Evolutionary conservation across 2,888 invertebrate species (phyloP), one percentile per base, ranked within the genome.

Genomic region (Blastobasis adustella): DNA sequence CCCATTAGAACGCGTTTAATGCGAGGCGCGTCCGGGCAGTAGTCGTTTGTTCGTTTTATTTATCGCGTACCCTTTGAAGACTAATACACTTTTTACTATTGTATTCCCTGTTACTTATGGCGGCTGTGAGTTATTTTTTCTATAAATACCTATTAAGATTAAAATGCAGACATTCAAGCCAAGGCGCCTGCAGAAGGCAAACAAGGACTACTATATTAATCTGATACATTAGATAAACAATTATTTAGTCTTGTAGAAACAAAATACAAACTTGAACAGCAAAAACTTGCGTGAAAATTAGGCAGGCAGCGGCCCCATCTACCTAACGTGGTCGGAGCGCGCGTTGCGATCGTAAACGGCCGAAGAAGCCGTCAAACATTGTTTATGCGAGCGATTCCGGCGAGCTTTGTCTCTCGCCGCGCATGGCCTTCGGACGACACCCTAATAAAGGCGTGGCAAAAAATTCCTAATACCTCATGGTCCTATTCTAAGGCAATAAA

Each of bases 361-460:
- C 79, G 79, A 84, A 84, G 81, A 79, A 76, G 76, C 85, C 84
- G 85, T 82, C 84, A 79, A 75, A 79, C 65, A 66, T 82, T 83
- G 83, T 88, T 86, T 87, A 86, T 86, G 84, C 69, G 73, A 77
- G 71, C 69, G 67, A 83, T 82, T 80, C 82, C 81, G 81, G 79
- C 75, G 60, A 63, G 79, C 85, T 87, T 88, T 87, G 82, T 83
- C 79, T 84, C 77, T 77, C 62, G 78, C 86, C 84, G 84, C 83
- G 59, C 42, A 23, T 71, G 75, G 79, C 81, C 80, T 84, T 84
- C 82, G 75, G 75, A 83, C 81, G 86, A 86, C 87, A 87, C 86
- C 88, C 85, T 82, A 82, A 87, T 87, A 88, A 85, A 84, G 82
- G 80, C 80, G 82, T 84, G 79, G 81, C 83, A 86, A 86, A 88